These are phyloP conservation scores for Himalopsyche tibetana DNA, from an alignment of 2,888 invertebrate species.

Conservation along the genomic window DNA sequence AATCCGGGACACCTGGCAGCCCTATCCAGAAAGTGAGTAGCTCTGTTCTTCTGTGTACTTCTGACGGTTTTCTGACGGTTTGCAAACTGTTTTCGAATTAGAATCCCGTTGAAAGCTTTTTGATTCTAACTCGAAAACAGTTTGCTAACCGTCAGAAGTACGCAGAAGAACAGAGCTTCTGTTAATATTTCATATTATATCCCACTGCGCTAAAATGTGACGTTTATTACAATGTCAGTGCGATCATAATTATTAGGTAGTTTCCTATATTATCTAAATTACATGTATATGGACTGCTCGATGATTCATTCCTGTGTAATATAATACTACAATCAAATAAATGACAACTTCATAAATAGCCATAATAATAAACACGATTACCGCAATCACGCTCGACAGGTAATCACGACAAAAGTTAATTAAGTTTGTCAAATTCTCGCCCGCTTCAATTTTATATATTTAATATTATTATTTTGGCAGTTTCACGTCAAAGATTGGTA, in stretches of 20 bases:
- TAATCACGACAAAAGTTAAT: conserved; percentile 1
- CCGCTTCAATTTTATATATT: background rate
- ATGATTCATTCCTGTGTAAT: conserved; percentile 2
- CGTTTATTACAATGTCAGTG: background rate
- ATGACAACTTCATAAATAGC: background rate
- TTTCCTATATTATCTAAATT: background rate
- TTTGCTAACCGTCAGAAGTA: too few relatives aligned
- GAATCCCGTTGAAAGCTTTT: too few relatives aligned
- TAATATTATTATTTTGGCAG: conserved; percentile 7
- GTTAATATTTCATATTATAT: too few relatives aligned
- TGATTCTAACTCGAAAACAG: too few relatives aligned
- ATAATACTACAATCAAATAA: background rate
- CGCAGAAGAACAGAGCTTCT: too few relatives aligned
- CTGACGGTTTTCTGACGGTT: too few relatives aligned
- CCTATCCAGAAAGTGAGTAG: too few relatives aligned
- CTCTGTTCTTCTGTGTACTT: too few relatives aligned
- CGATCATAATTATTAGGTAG: background rate
- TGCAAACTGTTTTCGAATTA: too few relatives aligned
- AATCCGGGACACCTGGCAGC: too few relatives aligned
- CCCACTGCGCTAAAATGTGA: background rate
- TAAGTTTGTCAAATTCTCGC: conserved; percentile 7
- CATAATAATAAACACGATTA: conserved; percentile 1
- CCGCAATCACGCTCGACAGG: background rate
- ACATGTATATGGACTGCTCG: background rate
- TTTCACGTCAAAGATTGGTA: background rate